Evolutionary conservation across 1,140 invertebrate genomes (phyloP).

Genomic region (Lepidurus packardi): DNA sequence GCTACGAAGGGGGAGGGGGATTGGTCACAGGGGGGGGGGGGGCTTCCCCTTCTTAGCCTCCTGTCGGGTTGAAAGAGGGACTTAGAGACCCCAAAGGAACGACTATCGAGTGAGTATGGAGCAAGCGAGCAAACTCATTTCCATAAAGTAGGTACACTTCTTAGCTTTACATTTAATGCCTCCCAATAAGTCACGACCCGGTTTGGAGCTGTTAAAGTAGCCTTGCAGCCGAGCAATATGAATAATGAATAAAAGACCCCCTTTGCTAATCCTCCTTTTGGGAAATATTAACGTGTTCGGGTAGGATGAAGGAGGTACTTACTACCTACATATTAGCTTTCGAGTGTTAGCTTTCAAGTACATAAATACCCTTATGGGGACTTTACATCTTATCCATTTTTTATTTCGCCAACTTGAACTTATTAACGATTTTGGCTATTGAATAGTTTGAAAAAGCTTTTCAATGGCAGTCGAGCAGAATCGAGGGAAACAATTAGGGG

Average conservation of each 20-base stretch:
- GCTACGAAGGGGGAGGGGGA: too few species aligned
- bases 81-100: too few species aligned
- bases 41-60: too few species aligned
- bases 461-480: neutral
- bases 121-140: neutral
- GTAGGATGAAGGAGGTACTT: neutral
- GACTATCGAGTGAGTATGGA: neutral
- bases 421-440: neutral
- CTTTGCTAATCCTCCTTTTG: neutral
- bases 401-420: neutral
- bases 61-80: too few species aligned
- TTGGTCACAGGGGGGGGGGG: too few species aligned
- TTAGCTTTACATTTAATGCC: neutral
- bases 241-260: neutral
- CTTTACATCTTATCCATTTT: neutral
- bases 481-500: too few species aligned
- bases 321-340: neutral
- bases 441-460: neutral
- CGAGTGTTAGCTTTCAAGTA: neutral
- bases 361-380: neutral
- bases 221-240: neutral
- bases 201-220: neutral
- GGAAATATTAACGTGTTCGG: neutral
- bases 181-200: neutral
- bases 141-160: neutral